Base-by-base conservation (phyloP, 53 echinoderm and acorn worm species). In the Astropecten irregularis region DNA sequence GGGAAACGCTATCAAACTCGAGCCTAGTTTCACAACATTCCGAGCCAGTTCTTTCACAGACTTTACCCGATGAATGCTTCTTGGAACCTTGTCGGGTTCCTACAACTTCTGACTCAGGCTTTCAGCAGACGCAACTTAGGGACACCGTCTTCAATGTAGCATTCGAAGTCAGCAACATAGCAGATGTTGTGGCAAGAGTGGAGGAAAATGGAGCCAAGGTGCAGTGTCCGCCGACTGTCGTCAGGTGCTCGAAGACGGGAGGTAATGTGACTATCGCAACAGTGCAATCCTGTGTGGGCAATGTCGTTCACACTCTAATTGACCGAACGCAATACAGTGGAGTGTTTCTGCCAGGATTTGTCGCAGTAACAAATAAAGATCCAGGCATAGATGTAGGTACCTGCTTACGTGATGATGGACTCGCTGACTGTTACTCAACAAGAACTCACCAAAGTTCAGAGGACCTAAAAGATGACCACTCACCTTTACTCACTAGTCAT, bases 131-230 rank as follows among this genome's bases (percentile, higher is more conserved):
- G 3, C 66, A 61, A 38, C 57, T 69, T 49, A 86, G 83, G 32
- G 88, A 94, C 68, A 89, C 97, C 1, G 94, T 94, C 54, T 89
- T 88, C 44, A 94, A 97, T 79, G 79, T 97, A 42, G 94, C 97
- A 1, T 93, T 94, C 83, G 92, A 97, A 83, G 94, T 91, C 9
- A 13, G 38, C 39, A 54, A 94, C 56, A 87, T 97, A 15, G 79
- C 69, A 22, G 68, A 82, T 31, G 82, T 79, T 21, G 60, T 94
- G 6, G 48, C 82, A 28, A 53, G 67, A 58, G 97, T 92, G 11
- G 34, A 67, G 19, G 49, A 72, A 38, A 82, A 74, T 33, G 94
- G 94, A 21, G 92, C 94, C 11, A 34, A 87, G 31, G 82, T 94
- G 19, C 47, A 94, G 30, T 60, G 79, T 58, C 88, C 82, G 56